Evolutionary conservation across 2,888 invertebrate species (phyloP).

Genomic region (Sialis lutaria): DNA sequence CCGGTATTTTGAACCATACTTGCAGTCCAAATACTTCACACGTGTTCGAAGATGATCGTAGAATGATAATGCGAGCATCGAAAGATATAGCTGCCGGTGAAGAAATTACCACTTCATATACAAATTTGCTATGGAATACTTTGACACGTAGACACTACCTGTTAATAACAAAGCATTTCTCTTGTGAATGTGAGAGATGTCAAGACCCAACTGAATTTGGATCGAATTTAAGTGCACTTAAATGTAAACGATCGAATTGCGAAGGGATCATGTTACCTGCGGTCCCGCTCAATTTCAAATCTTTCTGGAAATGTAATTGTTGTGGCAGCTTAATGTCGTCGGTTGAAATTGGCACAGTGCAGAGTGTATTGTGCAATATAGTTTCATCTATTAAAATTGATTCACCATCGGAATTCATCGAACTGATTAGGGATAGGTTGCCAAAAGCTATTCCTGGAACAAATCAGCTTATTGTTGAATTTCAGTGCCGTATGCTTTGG

Average conservation of each 20-base stretch:
- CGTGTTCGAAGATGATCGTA: conserved; percentile 34
- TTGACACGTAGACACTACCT: conserved; percentile 41
- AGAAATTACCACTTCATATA: conserved; percentile 49
- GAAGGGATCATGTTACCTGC: conserved; percentile 37
- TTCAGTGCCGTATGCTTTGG: conserved; percentile 44
- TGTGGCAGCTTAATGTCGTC: conserved; percentile 31
- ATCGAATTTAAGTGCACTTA: conserved; percentile 35
- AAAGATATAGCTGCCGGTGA: conserved; percentile 36
- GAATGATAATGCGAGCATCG: conserved; percentile 41
- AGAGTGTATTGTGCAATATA: conserved; percentile 34
- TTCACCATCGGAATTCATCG: conserved; percentile 32
- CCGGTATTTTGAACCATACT: conserved; percentile 49
- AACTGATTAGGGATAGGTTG: conserved; percentile 35
- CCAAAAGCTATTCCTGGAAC: conserved; percentile 33
- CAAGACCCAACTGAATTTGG: conserved; percentile 48
- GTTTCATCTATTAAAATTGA: conserved; percentile 31
- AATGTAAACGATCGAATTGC: conserved; percentile 33
- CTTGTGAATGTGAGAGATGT: conserved; percentile 47
- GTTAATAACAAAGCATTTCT: conserved; percentile 46
- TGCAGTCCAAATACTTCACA: conserved; percentile 51
- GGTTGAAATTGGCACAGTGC: conserved; percentile 31
- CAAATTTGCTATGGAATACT: conserved; percentile 50
- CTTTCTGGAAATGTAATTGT: conserved; percentile 40
- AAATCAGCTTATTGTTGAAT: conserved; percentile 42
- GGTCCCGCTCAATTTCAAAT: conserved; percentile 29